Conservation (phyloP, 2,113 vertebrate species). For the Xenopus tropicalis region UCB_Xtro_10.0 CM004451.2:34714501-34715000, state of each 20-base stretch:
- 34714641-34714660: neutral
- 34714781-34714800: neutral
- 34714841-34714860: conserved; percentile 18
- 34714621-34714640: no score
- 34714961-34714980: no score
- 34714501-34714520: no score
- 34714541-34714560: no score
- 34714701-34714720: neutral
- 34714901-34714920: neutral
- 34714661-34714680: neutral
- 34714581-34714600: no score
- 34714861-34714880: conserved; percentile 7
- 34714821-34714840: conserved; percentile 1
- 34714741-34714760: conserved; percentile 16
- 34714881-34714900: neutral
- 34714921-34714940: neutral
- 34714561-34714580: no score
- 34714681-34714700: neutral
- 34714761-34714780: neutral
- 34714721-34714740: conserved; percentile 8
- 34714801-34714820: neutral
- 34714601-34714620: no score
- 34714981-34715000: no score
- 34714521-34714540: no score
- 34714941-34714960: no score